Conservation (phyloP, 2,113 vertebrate genomes). For the Proteles cristata region DNA sequence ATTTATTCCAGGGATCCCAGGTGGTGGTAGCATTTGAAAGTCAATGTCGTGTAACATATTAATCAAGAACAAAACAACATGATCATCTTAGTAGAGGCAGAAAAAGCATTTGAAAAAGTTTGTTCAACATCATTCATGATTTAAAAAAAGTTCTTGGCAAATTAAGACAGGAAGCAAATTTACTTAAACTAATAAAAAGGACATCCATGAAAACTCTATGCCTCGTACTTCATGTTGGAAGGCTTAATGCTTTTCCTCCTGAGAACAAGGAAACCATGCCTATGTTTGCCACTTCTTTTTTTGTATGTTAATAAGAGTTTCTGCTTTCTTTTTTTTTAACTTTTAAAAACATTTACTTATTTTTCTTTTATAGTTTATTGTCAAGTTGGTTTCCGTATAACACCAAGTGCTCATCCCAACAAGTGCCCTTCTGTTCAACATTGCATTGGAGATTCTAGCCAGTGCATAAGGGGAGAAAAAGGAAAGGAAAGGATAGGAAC, state of each 20-base stretch:
- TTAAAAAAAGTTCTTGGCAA: background rate
- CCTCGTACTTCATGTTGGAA: background rate
- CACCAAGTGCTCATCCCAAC: too few relatives aligned
- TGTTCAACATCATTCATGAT: background rate
- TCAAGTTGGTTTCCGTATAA: too few relatives aligned
- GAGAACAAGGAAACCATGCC: background rate
- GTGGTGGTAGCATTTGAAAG: background rate
- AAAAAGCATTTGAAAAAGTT: slow-evolving; percentile 23
- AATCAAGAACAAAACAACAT: background rate
- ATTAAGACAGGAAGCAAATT: background rate
- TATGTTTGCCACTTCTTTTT: background rate
- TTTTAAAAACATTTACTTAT: too few relatives aligned
- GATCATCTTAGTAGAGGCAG: background rate
- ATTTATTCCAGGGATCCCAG: background rate
- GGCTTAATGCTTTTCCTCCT: background rate
- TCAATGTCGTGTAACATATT: background rate
- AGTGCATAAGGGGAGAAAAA: background rate
- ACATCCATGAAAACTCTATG: background rate
- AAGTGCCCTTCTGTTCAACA: background rate
- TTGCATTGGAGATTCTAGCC: background rate
- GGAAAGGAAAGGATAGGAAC: background rate
- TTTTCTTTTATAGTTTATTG: too few relatives aligned
- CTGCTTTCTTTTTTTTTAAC: too few relatives aligned
- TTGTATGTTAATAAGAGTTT: too few relatives aligned
- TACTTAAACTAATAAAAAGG: background rate